Evolutionary conservation across 2,797 vertebrate genomes (phyloP), one percentile per base, ranked within the genome.

Genomic region (Philypnodon macrostomus): DNA sequence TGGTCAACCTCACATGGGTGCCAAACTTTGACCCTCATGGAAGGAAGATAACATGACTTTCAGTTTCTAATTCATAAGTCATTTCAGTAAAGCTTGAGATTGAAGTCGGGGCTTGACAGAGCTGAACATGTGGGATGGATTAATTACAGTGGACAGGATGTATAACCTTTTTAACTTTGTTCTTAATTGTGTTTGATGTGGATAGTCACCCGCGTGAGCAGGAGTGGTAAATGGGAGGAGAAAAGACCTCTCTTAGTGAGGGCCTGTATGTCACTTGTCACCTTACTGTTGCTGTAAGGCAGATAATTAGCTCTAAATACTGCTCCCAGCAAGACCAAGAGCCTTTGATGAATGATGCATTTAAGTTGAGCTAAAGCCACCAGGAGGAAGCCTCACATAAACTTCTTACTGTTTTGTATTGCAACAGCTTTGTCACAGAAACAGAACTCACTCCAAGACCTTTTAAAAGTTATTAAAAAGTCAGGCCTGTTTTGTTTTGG

Each of bases 291-390:
- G 58, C 21, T 64, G 54, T 77, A 65, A 77, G 67, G 65, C 58
- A 47, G 44, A 64, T 80, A 83, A 87, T 81, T 74, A 80, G 53
- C 53, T 31, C 53, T 71, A 76, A 84, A 85, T 79, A 84, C 48
- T 44, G 46, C 63, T 67, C 66, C 62, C 64, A 57, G 70, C 35
- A 19, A 69, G 73, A 70, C 53, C 36, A 15, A 33, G 37, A 62
- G 58, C 36, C 53, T 78, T 61, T 75, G 63, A 81, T 68, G 44
- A 73, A 80, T 70, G 55, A 49, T 19, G 8, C 8, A 29, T 8
- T 14, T 23, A 21, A 6, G 7, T 40, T 1, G 7, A 73, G 55
- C 29, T 44, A 30, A 54, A 39, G 59, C 41, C 39, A 53, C 48
- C 61, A 52, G 36, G 33, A 52, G 52, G 37, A 42, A 58, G 33